Evolutionary conservation across 2,888 invertebrate genomes (phyloP), one percentile per base, ranked within the genome.

Genomic region (Drosophila gaucha): DNA sequence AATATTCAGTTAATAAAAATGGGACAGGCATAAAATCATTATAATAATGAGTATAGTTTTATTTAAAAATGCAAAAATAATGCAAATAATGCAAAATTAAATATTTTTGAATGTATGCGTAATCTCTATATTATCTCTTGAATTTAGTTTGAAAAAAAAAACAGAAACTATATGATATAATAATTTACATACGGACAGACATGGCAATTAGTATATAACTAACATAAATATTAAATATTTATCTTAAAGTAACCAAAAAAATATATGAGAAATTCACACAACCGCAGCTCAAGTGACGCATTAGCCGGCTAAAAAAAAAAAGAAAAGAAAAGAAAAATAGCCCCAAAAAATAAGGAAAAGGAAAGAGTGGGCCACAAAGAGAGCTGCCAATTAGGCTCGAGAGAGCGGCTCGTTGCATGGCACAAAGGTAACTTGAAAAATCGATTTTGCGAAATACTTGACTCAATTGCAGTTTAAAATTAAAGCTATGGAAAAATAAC

Each of bases 391-490:
- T 51, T 54, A 12, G 36, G 50, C 39, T 56, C 39, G 33, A 8
- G 35, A 41, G 51, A 65, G 55, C 41, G 10, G 18, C 39, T 22
- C 31, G 33, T 35, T 60, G 43, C 43, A 56, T 49, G 28, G 24
- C 41, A 35, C 28, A 46, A 50, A 36, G 20, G 49, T 36, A 66
- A 69, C 56, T 69, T 67, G 87, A 65, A 82, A 82, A 86, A 82
- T 82, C 82, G 82, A 82, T 82, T 86, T 77, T 66, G 64, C 68
- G 28, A 47, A 54, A 59, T 64, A 43, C 18, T 33, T 59, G 39
- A 49, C 43, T 44, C 35, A 12, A 24, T 60, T 54, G 56, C 49
- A 68, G 56, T 50, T 57, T 36, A 49, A 31, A 28, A 6, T 36
- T 44, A 51, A 55, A 36, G 18, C 36, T 57, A 35, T 14, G 16